Evolutionary conservation across 2,797 vertebrate species (phyloP).

Genomic region (Labroides dimidiatus): DNA sequence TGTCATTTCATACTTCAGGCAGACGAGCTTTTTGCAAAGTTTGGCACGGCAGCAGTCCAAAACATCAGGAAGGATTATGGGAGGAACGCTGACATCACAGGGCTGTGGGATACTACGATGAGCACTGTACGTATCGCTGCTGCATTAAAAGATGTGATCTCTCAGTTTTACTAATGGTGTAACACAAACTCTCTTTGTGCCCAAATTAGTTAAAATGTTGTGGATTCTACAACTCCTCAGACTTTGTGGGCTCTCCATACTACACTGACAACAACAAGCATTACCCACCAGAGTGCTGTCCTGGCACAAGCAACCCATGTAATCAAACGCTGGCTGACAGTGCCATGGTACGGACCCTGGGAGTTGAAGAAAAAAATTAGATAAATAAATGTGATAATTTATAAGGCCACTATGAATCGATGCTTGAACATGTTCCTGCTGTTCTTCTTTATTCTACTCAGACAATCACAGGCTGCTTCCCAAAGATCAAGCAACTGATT

Average conservation of each 20-base stretch:
- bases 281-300: conserved; percentile 80
- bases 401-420: neutral
- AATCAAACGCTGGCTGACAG: fast-evolving
- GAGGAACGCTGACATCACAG: conserved; percentile 67
- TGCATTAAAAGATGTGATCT: neutral
- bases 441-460: conserved; percentile 20
- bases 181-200: conserved; percentile 24
- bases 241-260: conserved; percentile 79
- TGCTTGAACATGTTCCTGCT: neutral
- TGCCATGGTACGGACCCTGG: conserved; percentile 31
- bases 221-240: conserved; percentile 80
- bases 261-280: fast-evolving
- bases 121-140: conserved; percentile 60
- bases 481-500: conserved; percentile 71
- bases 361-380: neutral
- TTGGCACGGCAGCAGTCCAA: conserved; percentile 61
- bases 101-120: conserved; percentile 85
- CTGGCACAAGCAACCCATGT: fast-evolving
- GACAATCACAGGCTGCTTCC: conserved; percentile 77
- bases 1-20: conserved; percentile 65
- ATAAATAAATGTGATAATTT: no score
- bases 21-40: conserved; percentile 67
- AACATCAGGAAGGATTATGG: conserved; percentile 80
- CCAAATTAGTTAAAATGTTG: conserved; percentile 82
- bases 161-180: neutral